phyloP scores from a whole-genome alignment of 2,888 invertebrate species.

The Yponomeuta cagnagella region DNA sequence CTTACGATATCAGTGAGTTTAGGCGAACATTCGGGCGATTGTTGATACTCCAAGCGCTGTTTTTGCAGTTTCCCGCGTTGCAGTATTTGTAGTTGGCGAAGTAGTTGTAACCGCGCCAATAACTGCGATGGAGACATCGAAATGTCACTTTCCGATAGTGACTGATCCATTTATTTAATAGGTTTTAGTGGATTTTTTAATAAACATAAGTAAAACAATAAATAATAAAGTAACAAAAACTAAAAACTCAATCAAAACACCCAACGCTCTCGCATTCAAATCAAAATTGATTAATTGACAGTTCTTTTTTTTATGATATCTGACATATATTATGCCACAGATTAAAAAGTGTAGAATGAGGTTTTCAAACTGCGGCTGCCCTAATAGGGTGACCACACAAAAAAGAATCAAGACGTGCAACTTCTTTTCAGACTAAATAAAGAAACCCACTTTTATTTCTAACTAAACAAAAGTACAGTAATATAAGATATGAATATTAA shows the following conservation, averaged over 20 bases:
- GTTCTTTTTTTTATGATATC: not conserved
- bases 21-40: slow-evolving; percentile 48
- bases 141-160: slow-evolving; percentile 55
- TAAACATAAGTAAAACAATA: slow-evolving; percentile 4
- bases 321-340: not conserved
- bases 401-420: too few relatives aligned
- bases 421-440: too few relatives aligned
- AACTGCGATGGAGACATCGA: slow-evolving; percentile 63
- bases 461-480: too few relatives aligned
- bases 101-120: slow-evolving; percentile 56
- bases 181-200: not conserved
- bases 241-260: slow-evolving; percentile 8
- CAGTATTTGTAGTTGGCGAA: slow-evolving; percentile 56
- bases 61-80: slow-evolving; percentile 66
- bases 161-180: slow-evolving; percentile 45
- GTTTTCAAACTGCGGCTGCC: not conserved
- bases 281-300: not conserved
- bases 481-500: too few relatives aligned
- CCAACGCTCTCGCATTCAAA: not conserved
- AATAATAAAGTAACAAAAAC: not conserved
- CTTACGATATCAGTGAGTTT: slow-evolving; percentile 61
- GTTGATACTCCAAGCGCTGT: slow-evolving; percentile 53
- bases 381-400: not conserved
- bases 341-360: not conserved
- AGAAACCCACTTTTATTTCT: too few relatives aligned